phyloP scores from a whole-genome alignment of 2,113 vertebrate genomes.

The Sinocyclocheilus grahami region DNA sequence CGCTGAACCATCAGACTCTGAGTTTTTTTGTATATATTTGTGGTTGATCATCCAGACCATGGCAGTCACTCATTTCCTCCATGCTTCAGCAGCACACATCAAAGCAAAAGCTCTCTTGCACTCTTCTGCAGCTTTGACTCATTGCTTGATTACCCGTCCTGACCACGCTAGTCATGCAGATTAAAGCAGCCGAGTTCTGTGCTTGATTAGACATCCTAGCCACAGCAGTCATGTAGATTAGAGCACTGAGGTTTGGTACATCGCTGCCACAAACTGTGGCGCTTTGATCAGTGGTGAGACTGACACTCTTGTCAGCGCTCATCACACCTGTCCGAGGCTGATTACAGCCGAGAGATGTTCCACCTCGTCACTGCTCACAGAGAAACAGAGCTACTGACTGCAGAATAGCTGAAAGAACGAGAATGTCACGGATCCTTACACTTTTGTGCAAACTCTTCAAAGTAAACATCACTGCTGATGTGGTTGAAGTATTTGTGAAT shows the following conservation, averaged over 20 bases:
- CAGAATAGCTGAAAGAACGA: constrained; percentile 43
- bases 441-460: constrained; percentile 8
- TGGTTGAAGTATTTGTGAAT: constrained; percentile 13
- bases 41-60: constrained; percentile 13
- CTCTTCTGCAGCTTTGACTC: constrained; percentile 44
- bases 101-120: constrained; percentile 43
- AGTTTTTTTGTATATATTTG: neutral
- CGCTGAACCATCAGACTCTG: neutral
- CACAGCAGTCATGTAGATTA: constrained; percentile 55
- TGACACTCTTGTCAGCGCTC: constrained; percentile 48
- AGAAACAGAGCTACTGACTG: constrained; percentile 44
- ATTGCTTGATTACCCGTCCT: constrained; percentile 53
- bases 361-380: constrained; percentile 40
- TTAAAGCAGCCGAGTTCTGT: constrained; percentile 53
- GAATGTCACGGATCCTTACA: constrained; percentile 36
- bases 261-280: constrained; percentile 29
- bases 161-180: constrained; percentile 55
- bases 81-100: constrained; percentile 51
- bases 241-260: constrained; percentile 43
- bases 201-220: constrained; percentile 57
- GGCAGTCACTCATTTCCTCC: constrained; percentile 42
- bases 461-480: constrained; percentile 5
- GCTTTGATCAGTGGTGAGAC: constrained; percentile 57
- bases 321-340: constrained; percentile 55
- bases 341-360: constrained; percentile 51